A percentile compares a stretch with the other conserved stretches of the same genome.
Evolutionary conservation across 2,888 invertebrate species (phyloP).

Genomic region (Brachypterus glaber): DNA sequence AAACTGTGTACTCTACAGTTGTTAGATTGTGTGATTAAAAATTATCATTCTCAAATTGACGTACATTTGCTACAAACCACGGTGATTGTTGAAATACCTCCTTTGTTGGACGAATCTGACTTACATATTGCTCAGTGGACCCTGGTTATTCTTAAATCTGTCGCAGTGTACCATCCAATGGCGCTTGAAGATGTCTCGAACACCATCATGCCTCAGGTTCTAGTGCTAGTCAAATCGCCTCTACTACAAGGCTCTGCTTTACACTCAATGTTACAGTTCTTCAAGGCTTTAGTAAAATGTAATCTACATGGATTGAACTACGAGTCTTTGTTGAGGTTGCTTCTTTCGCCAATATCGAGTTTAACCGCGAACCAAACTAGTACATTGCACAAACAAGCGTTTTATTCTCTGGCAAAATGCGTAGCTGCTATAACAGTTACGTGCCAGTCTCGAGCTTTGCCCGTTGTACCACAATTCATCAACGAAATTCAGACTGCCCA

Average conservation of each 20-base stretch:
- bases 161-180: slow-evolving; percentile 67
- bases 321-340: slow-evolving; percentile 66
- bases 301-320: slow-evolving; percentile 65
- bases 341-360: slow-evolving; percentile 54
- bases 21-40: slow-evolving; percentile 81
- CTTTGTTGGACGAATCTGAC: slow-evolving; percentile 87
- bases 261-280: slow-evolving; percentile 81
- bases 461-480: slow-evolving; percentile 56
- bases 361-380: slow-evolving; percentile 25
- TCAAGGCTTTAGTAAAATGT: slow-evolving; percentile 82
- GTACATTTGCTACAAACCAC: slow-evolving; percentile 58
- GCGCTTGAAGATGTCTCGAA: slow-evolving; percentile 65
- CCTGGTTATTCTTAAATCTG: slow-evolving; percentile 70
- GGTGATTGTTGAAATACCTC: slow-evolving; percentile 81
- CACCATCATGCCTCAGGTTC: slow-evolving; percentile 74
- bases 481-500: slow-evolving; percentile 62
- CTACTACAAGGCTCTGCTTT: slow-evolving; percentile 89
- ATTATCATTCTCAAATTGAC: slow-evolving; percentile 59
- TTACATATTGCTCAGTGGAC: slow-evolving; percentile 93
- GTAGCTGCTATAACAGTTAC: slow-evolving; percentile 87
- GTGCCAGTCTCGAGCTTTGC: slow-evolving; percentile 48
- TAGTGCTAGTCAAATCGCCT: slow-evolving; percentile 81
- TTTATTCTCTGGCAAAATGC: slow-evolving; percentile 93
- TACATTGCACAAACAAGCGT: slow-evolving; percentile 62
- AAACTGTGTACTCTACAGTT: slow-evolving; percentile 85